Base-by-base conservation (phyloP, 1,140 invertebrate genomes). In the Drosophila sp. region DNA sequence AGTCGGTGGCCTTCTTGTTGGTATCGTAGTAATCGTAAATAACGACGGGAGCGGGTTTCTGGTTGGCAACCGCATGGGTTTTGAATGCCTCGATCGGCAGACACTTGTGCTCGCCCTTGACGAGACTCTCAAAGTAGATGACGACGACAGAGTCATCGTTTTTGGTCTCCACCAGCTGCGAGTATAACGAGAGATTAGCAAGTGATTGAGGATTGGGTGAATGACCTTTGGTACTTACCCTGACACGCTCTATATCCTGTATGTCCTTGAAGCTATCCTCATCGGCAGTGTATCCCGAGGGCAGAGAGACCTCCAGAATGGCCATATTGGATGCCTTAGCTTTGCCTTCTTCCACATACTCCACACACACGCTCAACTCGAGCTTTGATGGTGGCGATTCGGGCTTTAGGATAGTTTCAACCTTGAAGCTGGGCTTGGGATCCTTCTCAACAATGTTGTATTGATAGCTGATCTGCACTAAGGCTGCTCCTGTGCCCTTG, bases 21-120 rank as follows among this genome's bases (percentile, higher is more conserved):
- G 95, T 96, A 91, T 98, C 96, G 82, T 98, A 98, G 90, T 98
- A 98, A 87, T 98, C 97, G 80, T 97, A 98, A 48, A 98, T 94
- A 7, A 94, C 93, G 16, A 98, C 95, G 18, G 96, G 94, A 7
- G 97, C 96, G 34, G 96, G 96, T 87, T 96, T 96, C 81, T 97
- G 96, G 76, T 96, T 95, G 2, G 96, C 96, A 4, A 98, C 97
- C 90, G 95, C 95, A 87, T 96, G 95, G 0, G 95, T 95, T 80
- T 96, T 94, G 83, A 95, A 96, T 0, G 97, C 96, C 4, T 96
- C 95, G 13, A 98, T 94, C 0, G 95, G 96, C 6, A 98, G 95
- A 89, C 97, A 98, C 82, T 96, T 95, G 45, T 94, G 91, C n/a
- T 93, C 92, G 7, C 57, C 51, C 21, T 94, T 93, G 32, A 50